These are phyloP conservation scores for Nephila pilipes DNA, from an alignment of 1,140 invertebrate genomes.

Conservation along the genomic window DNA sequence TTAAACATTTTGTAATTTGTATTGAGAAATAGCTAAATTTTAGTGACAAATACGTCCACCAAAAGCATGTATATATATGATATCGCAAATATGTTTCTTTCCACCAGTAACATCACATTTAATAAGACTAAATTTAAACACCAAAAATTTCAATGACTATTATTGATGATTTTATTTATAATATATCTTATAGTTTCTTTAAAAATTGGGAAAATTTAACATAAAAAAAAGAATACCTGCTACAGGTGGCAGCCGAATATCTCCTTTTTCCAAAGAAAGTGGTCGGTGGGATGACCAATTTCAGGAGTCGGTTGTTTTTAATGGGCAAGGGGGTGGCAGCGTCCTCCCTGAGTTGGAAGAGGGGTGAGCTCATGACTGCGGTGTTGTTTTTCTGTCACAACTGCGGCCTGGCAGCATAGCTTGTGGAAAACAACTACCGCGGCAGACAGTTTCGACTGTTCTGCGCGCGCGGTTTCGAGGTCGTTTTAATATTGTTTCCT, in stretches of 20 bases:
- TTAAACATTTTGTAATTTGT: no score
- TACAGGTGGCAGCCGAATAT: slow-evolving; percentile 64
- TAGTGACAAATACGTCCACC: no score
- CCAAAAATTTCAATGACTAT: no score
- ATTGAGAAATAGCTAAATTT: no score
- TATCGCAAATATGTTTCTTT: no score
- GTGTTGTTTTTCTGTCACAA: neutral
- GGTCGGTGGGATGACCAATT: neutral
- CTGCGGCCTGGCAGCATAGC: no score
- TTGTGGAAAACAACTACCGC: neutral
- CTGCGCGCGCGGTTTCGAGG: slow-evolving; percentile 31
- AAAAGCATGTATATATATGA: no score
- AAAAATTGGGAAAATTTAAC: neutral
- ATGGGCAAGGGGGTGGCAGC: slow-evolving; percentile 40
- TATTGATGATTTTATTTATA: no score
- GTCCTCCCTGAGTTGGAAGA: slow-evolving; percentile 10
- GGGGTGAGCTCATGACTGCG: neutral
- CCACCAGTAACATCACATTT: no score
- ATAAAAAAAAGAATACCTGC: slow-evolving; percentile 20
- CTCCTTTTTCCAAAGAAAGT: slow-evolving; percentile 31
- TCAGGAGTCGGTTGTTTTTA: slow-evolving; percentile 35
- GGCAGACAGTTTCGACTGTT: neutral
- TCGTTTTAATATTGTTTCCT: slow-evolving; percentile 36
- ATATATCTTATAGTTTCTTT: no score
- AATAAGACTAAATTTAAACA: neutral